A percentile compares a stretch with the other conserved stretches of the same genome.
These are phyloP conservation scores for Pogonognathellus flavescens DNA, from an alignment of 1,140 invertebrate species.

Conservation along the genomic window DNA sequence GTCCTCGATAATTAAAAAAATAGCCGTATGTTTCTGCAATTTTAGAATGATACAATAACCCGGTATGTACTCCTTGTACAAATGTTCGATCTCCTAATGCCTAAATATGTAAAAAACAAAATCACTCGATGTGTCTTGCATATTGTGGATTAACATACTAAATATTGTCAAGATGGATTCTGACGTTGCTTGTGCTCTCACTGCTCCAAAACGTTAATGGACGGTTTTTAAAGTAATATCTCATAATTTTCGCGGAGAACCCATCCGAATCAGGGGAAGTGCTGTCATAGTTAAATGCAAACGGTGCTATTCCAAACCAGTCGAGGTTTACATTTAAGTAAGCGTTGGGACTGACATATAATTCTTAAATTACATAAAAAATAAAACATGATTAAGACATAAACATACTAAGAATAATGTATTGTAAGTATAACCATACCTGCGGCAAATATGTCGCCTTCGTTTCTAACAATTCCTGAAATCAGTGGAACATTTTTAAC, in stretches of 20 bases:
- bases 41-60: constrained; percentile 60
- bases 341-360: constrained; percentile 43
- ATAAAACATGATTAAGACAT: no score
- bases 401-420: no score
- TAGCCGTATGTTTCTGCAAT: constrained; percentile 63
- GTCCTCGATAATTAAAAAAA: constrained; percentile 56
- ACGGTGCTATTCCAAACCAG: constrained; percentile 53
- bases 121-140: background rate
- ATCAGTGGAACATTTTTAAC: constrained; percentile 62
- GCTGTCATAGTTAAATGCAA: constrained; percentile 18
- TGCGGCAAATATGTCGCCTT: constrained; percentile 62
- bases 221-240: constrained; percentile 51
- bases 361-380: constrained; percentile 45
- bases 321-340: constrained; percentile 34
- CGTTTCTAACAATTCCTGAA: constrained; percentile 56
- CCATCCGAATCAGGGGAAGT: constrained; percentile 17
- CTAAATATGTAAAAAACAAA: background rate
- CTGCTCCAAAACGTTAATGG: constrained; percentile 53
- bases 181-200: constrained; percentile 31
- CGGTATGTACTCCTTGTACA: constrained; percentile 57
- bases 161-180: background rate
- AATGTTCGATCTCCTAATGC: constrained; percentile 1
- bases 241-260: constrained; percentile 51
- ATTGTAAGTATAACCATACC: constrained; percentile 28
- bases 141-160: background rate